Evolutionary conservation across 1,140 invertebrate species (phyloP), one percentile per base, ranked within the genome.

Genomic region (Trichonephila clavata): DNA sequence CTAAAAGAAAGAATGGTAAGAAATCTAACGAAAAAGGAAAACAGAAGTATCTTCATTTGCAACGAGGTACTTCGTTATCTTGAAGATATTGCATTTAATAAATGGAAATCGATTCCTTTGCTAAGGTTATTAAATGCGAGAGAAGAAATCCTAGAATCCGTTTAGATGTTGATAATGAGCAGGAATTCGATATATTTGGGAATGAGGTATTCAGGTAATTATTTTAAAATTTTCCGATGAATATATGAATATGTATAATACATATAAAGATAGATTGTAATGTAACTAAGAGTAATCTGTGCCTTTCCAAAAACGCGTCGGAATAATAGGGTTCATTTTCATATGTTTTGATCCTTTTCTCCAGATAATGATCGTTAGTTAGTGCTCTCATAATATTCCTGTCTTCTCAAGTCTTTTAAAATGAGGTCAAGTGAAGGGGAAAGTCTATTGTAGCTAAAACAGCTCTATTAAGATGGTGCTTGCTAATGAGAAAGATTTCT

Each of bases 171-270:
- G 84, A 86, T 86, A 86, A 86, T 86, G 84, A 86, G 84, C 57
- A 86, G 50, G 27, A 86, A 86, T 86, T 63, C 84, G 60, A 86
- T 86, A 86, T 63, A 86, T 63, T 86, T 86, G 32, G 50, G 84
- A 21, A 60, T 57, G n/a, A 27, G 24, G 27, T 59, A 39, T 86
- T 57, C 84, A 61, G 60, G 60, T 60, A 61, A 86, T 61, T 86
- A 61, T 61, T 86, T 86, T 86, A 61, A 86, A 86, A 86, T 61
- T 60, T 86, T 86, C 84, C 59, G 57, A 63, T 86, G 59, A 32
- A 86, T 60, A 39, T 63, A 86, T 86, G 84, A 86, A 86, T 86
- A 86, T 86, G 84, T 24, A 86, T 86, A 83, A 57, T 83, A 57
- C 50, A 20, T 57, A 50, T n/a, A 50, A 43, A 21, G 10, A 59